A percentile compares a stretch with the other conserved stretches of the same genome.
Conservation (phyloP, 1,140 invertebrate genomes). For the Ericerus pela region DNA sequence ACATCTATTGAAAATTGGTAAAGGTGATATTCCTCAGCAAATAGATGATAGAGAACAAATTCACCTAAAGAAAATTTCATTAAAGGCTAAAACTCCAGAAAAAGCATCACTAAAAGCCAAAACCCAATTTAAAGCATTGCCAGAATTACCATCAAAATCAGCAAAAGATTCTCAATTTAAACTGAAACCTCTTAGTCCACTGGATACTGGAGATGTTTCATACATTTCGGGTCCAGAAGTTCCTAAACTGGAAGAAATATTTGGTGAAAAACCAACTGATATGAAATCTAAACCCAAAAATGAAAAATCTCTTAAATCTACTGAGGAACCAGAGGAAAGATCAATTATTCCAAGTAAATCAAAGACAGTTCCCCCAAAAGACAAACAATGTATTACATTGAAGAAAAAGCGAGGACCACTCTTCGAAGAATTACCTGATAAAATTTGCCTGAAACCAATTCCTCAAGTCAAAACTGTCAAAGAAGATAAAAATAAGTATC, state of each 20-base stretch:
- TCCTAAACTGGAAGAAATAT: conserved; percentile 17
- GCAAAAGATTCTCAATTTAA: conserved; percentile 20
- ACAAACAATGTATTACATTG: conserved; percentile 21
- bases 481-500: conserved; percentile 12
- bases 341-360: conserved; percentile 30
- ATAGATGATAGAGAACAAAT: conserved; percentile 22
- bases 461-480: conserved; percentile 17
- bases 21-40: conserved; percentile 24
- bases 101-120: conserved; percentile 24
- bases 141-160: conserved; percentile 25
- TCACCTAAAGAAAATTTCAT: conserved; percentile 22
- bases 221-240: conserved; percentile 19
- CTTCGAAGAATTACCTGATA: conserved; percentile 19
- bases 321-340: conserved; percentile 30
- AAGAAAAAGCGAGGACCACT: conserved; percentile 13
- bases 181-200: conserved; percentile 22
- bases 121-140: conserved; percentile 21
- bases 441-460: conserved; percentile 15
- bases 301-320: conserved; percentile 17
- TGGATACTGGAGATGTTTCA: conserved; percentile 22
- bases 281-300: conserved; percentile 26
- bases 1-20: conserved; percentile 22
- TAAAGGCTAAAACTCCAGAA: conserved; percentile 20
- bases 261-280: conserved; percentile 21
- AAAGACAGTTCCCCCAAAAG: conserved; percentile 28